Evolutionary conservation across 2,888 invertebrate species (phyloP), one percentile per base, ranked within the genome.

Genomic region (Hyposoter dolosus): DNA sequence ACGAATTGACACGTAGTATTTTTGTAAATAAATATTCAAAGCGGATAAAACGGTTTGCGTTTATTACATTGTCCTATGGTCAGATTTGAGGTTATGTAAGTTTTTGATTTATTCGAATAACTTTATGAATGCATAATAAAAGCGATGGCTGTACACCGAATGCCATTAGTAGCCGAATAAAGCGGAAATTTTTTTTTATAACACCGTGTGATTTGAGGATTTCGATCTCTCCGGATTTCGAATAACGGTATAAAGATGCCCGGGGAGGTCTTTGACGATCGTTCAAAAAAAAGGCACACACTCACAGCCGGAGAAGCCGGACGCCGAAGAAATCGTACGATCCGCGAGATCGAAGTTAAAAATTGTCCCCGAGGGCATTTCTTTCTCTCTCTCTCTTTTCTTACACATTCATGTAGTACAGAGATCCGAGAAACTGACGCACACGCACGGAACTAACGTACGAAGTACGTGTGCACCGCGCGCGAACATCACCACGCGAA

Each of bases 281-380:
- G 84, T 71, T 83, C 53, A 23, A 35, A 35, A 72, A 72, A 71
- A 50, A 69, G 9, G 50, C 60, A 63, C 28, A 56, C 66, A 72
- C 66, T 56, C 53, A 40, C 35, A 66, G 45, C 32, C 12, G 40
- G 43, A 53, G 12, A 32, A 35, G 47, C n/a, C 15, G 53, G 28
- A 17, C 17, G 43, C 50, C 66, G 63, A 78, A 74, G 66, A 78
- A 53, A 76, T 69, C 53, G 77, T 66, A 65, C 35, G 78, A 68
- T 79, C 76, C 80, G 53, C 66, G 82, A 83, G 78, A 65, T 74
- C 78, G 85, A 86, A 84, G 79, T 83, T 79, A 80, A 86, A 86
- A 84, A 86, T 82, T 80, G 47, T 68, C 86, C 84, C 50, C 60
- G 65, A 66, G 83, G 84, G 86, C 83, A 77, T 86, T 65, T 60